A percentile compares a stretch with the other conserved stretches of the same genome.
phyloP scores from a whole-genome alignment of 2,113 vertebrate genomes.

The Mellivora capensis region DNA sequence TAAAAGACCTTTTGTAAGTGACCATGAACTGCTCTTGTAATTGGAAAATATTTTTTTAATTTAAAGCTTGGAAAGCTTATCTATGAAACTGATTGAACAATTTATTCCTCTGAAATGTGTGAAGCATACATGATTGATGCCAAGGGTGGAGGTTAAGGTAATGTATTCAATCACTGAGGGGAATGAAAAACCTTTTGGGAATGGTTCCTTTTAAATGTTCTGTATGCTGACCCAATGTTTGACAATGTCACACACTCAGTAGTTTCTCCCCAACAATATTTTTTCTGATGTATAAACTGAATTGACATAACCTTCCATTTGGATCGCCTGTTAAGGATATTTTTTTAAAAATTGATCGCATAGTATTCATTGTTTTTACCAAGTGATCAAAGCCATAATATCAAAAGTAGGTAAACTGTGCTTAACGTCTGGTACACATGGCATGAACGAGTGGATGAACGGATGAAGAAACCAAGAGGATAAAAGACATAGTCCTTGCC shows the following conservation, averaged over 20 bases:
- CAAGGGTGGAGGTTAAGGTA: background rate
- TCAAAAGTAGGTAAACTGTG: background rate
- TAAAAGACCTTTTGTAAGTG: background rate
- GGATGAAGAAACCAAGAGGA: background rate
- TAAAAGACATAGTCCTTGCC: background rate
- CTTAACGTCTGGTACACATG: background rate
- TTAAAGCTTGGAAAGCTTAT: background rate
- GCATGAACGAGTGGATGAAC: background rate
- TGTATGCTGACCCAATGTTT: background rate
- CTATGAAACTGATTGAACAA: background rate
- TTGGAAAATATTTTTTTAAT: background rate
- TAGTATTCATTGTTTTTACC: background rate
- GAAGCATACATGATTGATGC: constrained; percentile 1
- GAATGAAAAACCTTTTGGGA: background rate
- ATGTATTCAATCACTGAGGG: background rate
- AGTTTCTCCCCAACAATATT: background rate
- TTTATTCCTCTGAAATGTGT: background rate
- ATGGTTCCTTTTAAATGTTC: background rate
- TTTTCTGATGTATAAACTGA: constrained; percentile 21
- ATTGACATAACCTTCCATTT: background rate
- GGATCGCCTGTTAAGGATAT: background rate
- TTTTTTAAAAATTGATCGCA: background rate
- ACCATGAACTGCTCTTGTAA: background rate
- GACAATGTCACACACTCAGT: background rate
- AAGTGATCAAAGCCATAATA: background rate